Percentiles rank a stretch among this genome's conserved stretches.
These are phyloP conservation scores for Leucoraja ocellata DNA, from an alignment of 2,797 vertebrate species.

Conservation along the genomic window DNA sequence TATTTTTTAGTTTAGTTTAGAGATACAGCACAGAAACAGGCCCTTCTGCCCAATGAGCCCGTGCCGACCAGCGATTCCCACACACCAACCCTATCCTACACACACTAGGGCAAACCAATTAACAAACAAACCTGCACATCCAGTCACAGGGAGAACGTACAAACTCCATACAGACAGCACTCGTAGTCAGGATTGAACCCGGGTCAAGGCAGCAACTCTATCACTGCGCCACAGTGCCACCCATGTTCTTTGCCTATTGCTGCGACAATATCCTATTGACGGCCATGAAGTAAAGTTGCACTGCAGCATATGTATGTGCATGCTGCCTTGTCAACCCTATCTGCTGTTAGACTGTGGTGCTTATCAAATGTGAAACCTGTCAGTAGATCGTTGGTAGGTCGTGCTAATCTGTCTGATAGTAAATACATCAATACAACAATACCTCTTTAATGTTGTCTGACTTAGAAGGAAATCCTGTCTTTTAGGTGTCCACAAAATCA, in stretches of 20 bases:
- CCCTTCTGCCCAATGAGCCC: too few relatives aligned
- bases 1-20: background rate
- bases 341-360: background rate
- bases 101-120: too few relatives aligned
- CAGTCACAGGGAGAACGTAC: too few relatives aligned
- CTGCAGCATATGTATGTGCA: background rate
- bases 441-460: background rate
- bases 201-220: too few relatives aligned
- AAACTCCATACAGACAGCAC: too few relatives aligned
- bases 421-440: background rate
- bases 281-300: background rate
- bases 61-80: too few relatives aligned
- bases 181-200: too few relatives aligned
- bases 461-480: background rate
- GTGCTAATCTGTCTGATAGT: background rate
- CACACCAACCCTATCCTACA: too few relatives aligned
- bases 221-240: too few relatives aligned
- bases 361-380: background rate
- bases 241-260: background rate
- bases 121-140: too few relatives aligned
- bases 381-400: background rate
- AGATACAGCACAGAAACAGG: too few relatives aligned
- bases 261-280: background rate
- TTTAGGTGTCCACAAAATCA: background rate
- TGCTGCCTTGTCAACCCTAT: background rate